These are phyloP conservation scores for Drosophila pandora DNA, from an alignment of 1,140 invertebrate genomes.

Conservation along the genomic window DNA sequence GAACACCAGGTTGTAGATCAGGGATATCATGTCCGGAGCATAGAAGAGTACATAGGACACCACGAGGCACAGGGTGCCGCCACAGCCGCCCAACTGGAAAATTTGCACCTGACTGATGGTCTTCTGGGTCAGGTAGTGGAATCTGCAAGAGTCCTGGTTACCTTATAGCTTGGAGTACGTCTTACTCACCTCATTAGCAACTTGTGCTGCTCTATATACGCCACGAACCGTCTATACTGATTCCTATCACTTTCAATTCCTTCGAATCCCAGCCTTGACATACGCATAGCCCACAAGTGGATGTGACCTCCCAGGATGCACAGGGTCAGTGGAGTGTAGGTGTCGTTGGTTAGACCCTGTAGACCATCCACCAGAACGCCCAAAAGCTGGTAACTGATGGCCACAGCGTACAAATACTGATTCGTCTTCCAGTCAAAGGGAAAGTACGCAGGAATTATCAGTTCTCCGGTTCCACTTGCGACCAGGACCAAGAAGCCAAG, in stretches of 20 bases:
- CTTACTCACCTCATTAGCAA: constrained; percentile 43
- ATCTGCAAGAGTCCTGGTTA: constrained; percentile 6
- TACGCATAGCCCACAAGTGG: constrained; percentile 41
- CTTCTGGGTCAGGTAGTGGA: constrained; percentile 26
- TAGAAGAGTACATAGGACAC: constrained; percentile 60
- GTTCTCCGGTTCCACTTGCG: neutral
- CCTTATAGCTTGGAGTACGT: neutral
- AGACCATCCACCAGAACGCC: constrained; percentile 20
- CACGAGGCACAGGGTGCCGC: constrained; percentile 61
- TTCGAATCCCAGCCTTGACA: constrained; percentile 32
- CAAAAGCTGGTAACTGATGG: constrained; percentile 32
- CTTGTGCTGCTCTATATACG: constrained; percentile 45
- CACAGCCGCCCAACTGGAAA: constrained; percentile 48
- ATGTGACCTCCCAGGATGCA: constrained; percentile 52
- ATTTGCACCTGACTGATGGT: constrained; percentile 53
- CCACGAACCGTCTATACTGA: constrained; percentile 12
- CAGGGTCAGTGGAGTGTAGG: constrained; percentile 38
- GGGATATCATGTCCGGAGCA: constrained; percentile 29
- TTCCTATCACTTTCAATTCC: neutral
- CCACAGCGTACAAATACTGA: constrained; percentile 4
- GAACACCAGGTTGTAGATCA: constrained; percentile 52
- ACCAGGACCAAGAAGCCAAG: neutral
- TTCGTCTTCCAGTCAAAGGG: constrained; percentile 42
- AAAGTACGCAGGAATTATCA: constrained; percentile 51
- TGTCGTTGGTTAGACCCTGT: constrained; percentile 49